A percentile compares a stretch with the other conserved stretches of the same genome.
These are phyloP conservation scores for Talpa occidentalis DNA, from an alignment of 2,113 vertebrate genomes.

Conservation along the genomic window DNA sequence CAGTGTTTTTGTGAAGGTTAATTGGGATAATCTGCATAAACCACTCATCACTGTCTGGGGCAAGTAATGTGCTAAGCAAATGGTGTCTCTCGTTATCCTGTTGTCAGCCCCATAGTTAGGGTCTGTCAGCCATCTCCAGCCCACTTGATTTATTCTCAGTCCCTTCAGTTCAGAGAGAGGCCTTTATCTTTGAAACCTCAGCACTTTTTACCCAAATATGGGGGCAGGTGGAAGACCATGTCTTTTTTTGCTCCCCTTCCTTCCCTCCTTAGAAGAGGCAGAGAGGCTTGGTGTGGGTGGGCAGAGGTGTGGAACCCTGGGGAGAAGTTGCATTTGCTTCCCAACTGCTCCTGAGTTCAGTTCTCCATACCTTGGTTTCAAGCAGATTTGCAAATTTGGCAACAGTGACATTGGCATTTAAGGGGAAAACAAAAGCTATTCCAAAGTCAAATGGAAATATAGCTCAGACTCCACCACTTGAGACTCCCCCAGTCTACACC, in stretches of 20 bases:
- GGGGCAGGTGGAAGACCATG: background rate
- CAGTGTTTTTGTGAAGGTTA: background rate
- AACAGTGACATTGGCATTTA: background rate
- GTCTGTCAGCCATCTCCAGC: background rate
- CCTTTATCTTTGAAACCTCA: background rate
- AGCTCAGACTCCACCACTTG: background rate
- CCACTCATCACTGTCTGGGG: background rate
- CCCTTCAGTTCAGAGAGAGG: background rate
- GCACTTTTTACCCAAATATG: background rate
- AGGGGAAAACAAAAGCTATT: background rate
- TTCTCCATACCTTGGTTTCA: background rate
- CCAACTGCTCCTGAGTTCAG: background rate
- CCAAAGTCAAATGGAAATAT: background rate
- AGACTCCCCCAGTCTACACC: background rate
- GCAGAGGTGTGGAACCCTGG: background rate
- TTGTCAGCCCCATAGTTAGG: background rate
- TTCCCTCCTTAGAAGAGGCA: background rate
- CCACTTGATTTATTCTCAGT: background rate
- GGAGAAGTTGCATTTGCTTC: background rate
- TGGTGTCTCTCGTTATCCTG: background rate
- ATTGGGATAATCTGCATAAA: background rate
- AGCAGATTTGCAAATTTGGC: background rate
- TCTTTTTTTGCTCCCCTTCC: background rate
- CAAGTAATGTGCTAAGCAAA: background rate
- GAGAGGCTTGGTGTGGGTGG: background rate